Conservation (phyloP, 1,140 invertebrate genomes). For the Myzus persicae region DNA sequence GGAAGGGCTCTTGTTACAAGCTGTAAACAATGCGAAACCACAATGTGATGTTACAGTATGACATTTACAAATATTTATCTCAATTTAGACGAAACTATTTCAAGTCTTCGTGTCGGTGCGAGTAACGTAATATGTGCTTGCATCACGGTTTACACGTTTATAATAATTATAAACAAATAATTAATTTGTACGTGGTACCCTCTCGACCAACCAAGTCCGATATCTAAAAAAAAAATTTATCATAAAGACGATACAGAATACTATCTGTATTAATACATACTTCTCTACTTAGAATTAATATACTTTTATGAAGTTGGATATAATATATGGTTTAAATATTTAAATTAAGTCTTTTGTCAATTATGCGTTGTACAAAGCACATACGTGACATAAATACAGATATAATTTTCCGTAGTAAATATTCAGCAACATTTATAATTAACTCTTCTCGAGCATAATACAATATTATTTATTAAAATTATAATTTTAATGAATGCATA, state of each 20-base stretch:
- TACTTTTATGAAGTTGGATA: background rate
- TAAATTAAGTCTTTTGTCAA: background rate
- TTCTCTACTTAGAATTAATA: background rate
- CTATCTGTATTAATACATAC: background rate
- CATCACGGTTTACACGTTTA: background rate
- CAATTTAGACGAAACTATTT: background rate
- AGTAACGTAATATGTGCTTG: background rate
- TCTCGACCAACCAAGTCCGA: background rate
- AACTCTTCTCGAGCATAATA: background rate
- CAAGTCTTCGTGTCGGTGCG: background rate
- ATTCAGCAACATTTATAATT: background rate
- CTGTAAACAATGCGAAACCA: constrained; percentile 3
- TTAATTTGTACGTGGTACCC: background rate
- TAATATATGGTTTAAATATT: background rate
- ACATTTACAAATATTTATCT: background rate
- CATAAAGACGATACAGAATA: background rate
- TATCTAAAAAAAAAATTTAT: background rate
- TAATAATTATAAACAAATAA: background rate
- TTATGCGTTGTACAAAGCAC: background rate
- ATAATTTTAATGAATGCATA: background rate
- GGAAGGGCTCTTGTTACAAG: background rate
- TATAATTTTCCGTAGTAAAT: background rate
- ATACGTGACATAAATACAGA: background rate
- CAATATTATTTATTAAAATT: constrained; percentile 9
- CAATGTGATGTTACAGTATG: background rate